Base-by-base conservation (phyloP, 2,888 invertebrate species). In the Cryptocheilus praepositus region DNA sequence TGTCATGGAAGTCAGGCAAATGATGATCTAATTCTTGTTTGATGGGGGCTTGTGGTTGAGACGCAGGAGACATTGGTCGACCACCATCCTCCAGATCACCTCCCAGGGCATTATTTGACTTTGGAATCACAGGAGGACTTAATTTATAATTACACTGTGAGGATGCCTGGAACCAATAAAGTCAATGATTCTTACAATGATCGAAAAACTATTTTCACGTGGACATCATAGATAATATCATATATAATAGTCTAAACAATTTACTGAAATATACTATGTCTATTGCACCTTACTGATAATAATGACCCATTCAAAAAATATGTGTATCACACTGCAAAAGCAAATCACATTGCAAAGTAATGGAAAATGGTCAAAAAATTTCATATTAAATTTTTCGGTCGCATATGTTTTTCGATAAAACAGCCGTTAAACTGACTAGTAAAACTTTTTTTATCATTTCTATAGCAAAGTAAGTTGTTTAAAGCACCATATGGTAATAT, bases 131-230 rank as follows among this genome's bases (percentile, higher is more conserved):
- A 81, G 86, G 83, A 81, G 92, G 92, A 90, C 91, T 92, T 89
- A 92, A 91, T 91, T 92, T 92, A 89, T 91, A 92, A 90, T 92
- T 92, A 90, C 91, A 91, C 89, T 91, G 91, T 83, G 91, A 90
- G 81, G 91, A 90, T 88, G 92, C 91, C 92, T 92, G 83, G 56
- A 89, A 85, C 77, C 79, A 79, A 67, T 58, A 75, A 36, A 36
- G 8, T 36, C 36, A 36, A 36, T 36, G 36, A 36, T 36, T 7
- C 36, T 45, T 13, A 44, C 15, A 21, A 0, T 28, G 18, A 36
- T 22, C 21, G 21, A 19, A 3, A 21, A 13, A n/a, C 13, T 13
- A 57, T 57, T 11, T 21, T 22, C 13, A 22, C 8, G 16, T 16
- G 25, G 36, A 16, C 36, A 21, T 22, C 16, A 63, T 18, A 15